phyloP scores from a whole-genome alignment of 2,113 vertebrate genomes.

The Ursus arctos region DNA sequence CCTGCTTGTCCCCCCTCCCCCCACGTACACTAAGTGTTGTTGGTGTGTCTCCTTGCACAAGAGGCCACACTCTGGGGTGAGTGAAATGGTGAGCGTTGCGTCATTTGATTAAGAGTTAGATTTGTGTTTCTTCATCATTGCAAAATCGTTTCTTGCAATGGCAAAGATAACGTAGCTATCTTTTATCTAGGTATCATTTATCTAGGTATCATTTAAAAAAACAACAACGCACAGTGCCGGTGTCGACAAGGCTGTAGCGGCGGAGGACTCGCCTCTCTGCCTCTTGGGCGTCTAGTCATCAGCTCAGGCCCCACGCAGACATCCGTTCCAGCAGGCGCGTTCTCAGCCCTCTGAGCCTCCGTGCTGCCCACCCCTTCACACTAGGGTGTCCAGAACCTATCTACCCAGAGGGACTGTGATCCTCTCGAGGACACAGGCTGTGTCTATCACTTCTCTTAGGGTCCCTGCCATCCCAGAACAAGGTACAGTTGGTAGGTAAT shows the following conservation, averaged over 20 bases:
- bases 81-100: not conserved
- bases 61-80: not conserved
- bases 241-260: not conserved
- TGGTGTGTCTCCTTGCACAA: not conserved
- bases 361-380: not conserved
- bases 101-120: not conserved
- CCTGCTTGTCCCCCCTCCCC: fast-evolving
- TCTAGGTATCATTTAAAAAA: not conserved
- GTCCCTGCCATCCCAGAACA: no score
- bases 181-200: not conserved
- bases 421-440: not conserved
- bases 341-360: not conserved
- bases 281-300: not conserved
- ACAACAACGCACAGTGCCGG: not conserved
- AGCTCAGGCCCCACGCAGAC: not conserved
- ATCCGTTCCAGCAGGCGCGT: not conserved
- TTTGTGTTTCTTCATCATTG: slow-evolving; percentile 20
- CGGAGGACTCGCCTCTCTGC: not conserved
- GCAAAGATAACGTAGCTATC: not conserved
- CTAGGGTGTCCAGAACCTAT: not conserved
- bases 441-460: not conserved
- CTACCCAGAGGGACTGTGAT: not conserved
- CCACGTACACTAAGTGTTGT: not conserved
- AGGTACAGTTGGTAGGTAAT: not conserved
- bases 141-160: not conserved